Percentiles rank a stretch among this genome's conserved stretches.
Conservation (phyloP, 1,140 invertebrate species). For the Coptotermes formosanus region DNA sequence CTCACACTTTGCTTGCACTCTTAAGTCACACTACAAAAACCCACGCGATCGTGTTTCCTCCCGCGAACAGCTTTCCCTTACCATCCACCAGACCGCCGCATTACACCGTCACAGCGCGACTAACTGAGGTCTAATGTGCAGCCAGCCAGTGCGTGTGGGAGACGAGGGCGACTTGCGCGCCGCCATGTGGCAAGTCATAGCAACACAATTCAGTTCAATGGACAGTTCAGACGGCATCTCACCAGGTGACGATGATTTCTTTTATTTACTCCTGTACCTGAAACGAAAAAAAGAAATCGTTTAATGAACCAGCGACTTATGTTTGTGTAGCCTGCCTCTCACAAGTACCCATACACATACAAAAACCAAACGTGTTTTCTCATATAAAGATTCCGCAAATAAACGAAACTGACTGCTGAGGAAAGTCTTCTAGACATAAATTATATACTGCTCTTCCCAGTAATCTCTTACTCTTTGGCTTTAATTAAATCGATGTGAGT, state of each 20-base stretch:
- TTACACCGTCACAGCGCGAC: background rate
- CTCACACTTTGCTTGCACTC: background rate
- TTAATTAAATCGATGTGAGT: background rate
- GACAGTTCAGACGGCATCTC: background rate
- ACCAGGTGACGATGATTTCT: background rate
- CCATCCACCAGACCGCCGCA: background rate
- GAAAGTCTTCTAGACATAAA: background rate
- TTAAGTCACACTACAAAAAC: background rate
- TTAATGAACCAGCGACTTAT: background rate
- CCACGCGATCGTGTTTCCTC: background rate
- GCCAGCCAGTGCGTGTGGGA: background rate
- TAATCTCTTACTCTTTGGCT: background rate
- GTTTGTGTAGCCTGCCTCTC: background rate
- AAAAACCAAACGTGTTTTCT: background rate
- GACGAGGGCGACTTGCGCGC: background rate
- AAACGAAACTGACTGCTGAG: background rate
- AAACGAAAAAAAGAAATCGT: background rate
- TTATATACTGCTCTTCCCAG: background rate
- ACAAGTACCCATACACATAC: background rate
- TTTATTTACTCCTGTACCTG: background rate
- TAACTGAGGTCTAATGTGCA: background rate
- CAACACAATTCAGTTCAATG: background rate
- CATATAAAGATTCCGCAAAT: conserved; percentile 5
- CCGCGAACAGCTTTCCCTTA: background rate
- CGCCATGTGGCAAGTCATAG: background rate